Percentiles rank a stretch among this genome's conserved stretches.
These are phyloP conservation scores for Thysanoteuthis rhombus DNA, from an alignment of 2,888 invertebrate species.

Conservation along the genomic window DNA sequence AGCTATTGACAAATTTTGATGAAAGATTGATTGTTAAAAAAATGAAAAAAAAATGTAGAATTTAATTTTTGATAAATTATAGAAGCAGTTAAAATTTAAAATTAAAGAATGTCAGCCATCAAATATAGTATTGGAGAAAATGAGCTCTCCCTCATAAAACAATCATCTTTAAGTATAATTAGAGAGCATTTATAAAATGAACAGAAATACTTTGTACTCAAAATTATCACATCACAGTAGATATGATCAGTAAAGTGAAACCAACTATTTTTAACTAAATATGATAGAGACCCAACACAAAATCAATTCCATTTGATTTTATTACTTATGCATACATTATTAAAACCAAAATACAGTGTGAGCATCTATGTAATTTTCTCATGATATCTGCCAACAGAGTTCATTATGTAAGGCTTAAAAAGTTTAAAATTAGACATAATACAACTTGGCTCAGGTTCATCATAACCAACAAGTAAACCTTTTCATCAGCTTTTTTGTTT, in stretches of 20 bases:
- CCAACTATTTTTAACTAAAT: not conserved
- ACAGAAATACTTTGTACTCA: not conserved
- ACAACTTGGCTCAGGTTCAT: too few species aligned
- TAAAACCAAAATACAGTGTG: not conserved
- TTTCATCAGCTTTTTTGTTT: too few species aligned
- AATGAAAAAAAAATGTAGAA: too few species aligned
- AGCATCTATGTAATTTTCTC: not conserved
- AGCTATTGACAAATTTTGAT: too few species aligned
- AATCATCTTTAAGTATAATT: too few species aligned
- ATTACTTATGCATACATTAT: not conserved
- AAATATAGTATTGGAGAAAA: not conserved
- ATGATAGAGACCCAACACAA: not conserved
- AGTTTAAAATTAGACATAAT: too few species aligned
- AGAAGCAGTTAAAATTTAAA: not conserved
- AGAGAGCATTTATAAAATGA: not conserved
- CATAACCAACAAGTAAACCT: too few species aligned
- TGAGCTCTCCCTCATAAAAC: not conserved
- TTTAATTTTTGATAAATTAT: not conserved
- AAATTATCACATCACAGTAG: not conserved
- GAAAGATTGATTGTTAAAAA: too few species aligned
- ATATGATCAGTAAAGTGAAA: not conserved
- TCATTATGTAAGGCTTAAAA: too few species aligned
- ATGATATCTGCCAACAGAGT: not conserved
- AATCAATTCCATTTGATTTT: not conserved
- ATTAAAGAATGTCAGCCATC: not conserved